A percentile compares a stretch with the other conserved stretches of the same genome.
Evolutionary conservation across 2,888 invertebrate genomes (phyloP).

Genomic region (Melinopterus prodromus): DNA sequence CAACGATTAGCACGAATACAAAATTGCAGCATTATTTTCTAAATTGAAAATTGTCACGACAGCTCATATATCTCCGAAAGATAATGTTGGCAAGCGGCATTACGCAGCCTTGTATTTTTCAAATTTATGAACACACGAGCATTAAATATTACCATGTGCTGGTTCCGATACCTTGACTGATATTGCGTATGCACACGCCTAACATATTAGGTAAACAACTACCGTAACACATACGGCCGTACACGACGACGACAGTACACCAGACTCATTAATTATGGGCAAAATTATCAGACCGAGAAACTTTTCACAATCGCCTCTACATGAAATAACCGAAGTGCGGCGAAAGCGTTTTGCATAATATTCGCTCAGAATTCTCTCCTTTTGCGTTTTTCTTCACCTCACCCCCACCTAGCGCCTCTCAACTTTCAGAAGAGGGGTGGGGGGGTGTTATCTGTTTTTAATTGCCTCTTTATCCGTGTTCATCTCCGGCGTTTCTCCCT

Average conservation of each 20-base stretch:
- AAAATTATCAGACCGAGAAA: constrained; percentile 24
- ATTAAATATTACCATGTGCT: constrained; percentile 6
- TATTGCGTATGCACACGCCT: constrained; percentile 24
- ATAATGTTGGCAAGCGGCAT: not conserved
- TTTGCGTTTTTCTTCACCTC: not conserved
- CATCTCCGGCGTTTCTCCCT: constrained; percentile 4
- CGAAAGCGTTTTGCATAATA: not conserved
- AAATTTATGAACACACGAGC: constrained; percentile 4
- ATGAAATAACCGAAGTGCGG: not conserved
- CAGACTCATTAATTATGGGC: constrained; percentile 23
- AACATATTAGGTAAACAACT: constrained; percentile 22
- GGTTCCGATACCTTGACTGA: constrained; percentile 24
- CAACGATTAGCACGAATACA: too few relatives aligned
- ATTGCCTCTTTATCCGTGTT: constrained; percentile 4
- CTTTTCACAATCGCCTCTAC: constrained; percentile 19
- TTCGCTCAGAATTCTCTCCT: constrained; percentile 4
- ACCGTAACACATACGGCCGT: constrained; percentile 22
- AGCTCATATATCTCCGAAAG: not conserved
- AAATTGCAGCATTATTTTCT: not conserved
- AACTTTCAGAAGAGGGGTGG: not conserved
- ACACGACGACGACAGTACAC: constrained; percentile 8
- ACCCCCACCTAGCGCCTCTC: not conserved
- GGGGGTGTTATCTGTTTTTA: not conserved
- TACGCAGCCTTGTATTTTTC: not conserved
- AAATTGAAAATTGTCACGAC: not conserved